Evolutionary conservation across 2,797 vertebrate genomes (phyloP).

Genomic region (Diglossa cyanea): DNA sequence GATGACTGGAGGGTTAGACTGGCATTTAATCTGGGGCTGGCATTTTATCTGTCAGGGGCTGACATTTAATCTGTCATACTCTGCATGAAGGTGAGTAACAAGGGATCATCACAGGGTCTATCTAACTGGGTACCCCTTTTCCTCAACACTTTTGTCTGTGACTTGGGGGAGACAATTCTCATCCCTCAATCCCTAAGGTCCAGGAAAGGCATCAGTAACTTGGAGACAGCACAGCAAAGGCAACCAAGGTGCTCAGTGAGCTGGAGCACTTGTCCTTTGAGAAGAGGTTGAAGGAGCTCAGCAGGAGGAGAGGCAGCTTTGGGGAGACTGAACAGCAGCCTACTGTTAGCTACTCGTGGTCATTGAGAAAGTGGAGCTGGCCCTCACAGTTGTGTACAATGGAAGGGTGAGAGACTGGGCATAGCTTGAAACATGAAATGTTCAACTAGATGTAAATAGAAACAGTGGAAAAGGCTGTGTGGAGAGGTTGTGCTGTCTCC

Average conservation of each 20-base stretch:
- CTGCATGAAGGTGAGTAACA: not conserved
- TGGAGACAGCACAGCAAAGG: not conserved
- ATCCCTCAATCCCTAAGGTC: accelerated
- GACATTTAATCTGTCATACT: not conserved
- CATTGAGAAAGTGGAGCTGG: not conserved
- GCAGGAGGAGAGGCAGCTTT: not conserved
- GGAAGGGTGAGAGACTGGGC: not conserved
- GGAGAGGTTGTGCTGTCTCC: not conserved
- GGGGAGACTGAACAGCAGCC: not conserved
- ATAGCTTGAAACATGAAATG: not conserved
- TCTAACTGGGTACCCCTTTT: not conserved
- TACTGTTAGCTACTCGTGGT: accelerated
- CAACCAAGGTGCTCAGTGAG: not conserved
- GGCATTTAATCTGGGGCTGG: too few relatives aligned
- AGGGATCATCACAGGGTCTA: not conserved
- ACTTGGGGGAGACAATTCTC: not conserved
- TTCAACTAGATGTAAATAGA: not conserved
- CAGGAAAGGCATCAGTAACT: not conserved
- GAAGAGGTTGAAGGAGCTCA: not conserved
- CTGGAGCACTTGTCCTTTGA: not conserved
- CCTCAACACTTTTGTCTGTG: not conserved
- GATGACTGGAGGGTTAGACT: not conserved
- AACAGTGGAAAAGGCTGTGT: not conserved
- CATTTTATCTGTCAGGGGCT: not conserved
- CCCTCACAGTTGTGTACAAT: not conserved